phyloP scores from a whole-genome alignment of 2,888 invertebrate species.

The Sarcophaga variegata region DNA sequence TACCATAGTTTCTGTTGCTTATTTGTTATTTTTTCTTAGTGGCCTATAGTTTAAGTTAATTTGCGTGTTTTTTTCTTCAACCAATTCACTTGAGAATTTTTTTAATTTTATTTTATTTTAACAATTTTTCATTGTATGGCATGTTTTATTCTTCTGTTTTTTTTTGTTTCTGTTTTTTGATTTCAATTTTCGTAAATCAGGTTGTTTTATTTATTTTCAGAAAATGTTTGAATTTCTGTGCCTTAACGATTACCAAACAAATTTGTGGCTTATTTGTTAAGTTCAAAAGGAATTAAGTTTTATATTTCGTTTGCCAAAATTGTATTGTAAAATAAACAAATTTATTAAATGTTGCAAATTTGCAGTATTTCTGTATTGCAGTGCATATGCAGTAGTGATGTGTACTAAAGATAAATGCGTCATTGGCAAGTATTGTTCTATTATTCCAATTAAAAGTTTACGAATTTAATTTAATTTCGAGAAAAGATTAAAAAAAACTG shows the following conservation, averaged over 20 bases:
- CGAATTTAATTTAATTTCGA: background rate
- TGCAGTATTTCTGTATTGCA: conserved; percentile 43
- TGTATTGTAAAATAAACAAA: conserved; percentile 41
- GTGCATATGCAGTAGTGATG: conserved; percentile 14
- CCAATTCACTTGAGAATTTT: conserved; percentile 67
- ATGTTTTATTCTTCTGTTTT: conserved; percentile 6
- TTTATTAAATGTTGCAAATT: conserved; percentile 62
- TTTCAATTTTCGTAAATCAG: conserved; percentile 66
- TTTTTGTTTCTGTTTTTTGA: conserved; percentile 24
- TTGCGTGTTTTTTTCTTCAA: conserved; percentile 64
- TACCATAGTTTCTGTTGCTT: too few species aligned
- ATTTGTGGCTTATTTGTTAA: conserved; percentile 67
- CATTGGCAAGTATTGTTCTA: conserved; percentile 10
- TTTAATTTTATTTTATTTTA: background rate
- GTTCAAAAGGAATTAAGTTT: conserved; percentile 57
- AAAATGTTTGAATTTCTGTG: conserved; percentile 32
- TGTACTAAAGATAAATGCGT: conserved; percentile 49
- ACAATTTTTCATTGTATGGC: conserved; percentile 39
- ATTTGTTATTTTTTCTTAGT: conserved; percentile 10
- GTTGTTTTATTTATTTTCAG: conserved; percentile 65
- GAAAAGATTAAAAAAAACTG: background rate
- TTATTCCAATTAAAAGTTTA: conserved; percentile 21
- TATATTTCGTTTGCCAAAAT: conserved; percentile 57
- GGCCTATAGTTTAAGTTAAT: conserved; percentile 66
- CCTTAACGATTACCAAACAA: conserved; percentile 57